Evolutionary conservation across 2,797 vertebrate genomes (phyloP), one percentile per base, ranked within the genome.

Genomic region (Petrocephalus schoutedeni): DNA sequence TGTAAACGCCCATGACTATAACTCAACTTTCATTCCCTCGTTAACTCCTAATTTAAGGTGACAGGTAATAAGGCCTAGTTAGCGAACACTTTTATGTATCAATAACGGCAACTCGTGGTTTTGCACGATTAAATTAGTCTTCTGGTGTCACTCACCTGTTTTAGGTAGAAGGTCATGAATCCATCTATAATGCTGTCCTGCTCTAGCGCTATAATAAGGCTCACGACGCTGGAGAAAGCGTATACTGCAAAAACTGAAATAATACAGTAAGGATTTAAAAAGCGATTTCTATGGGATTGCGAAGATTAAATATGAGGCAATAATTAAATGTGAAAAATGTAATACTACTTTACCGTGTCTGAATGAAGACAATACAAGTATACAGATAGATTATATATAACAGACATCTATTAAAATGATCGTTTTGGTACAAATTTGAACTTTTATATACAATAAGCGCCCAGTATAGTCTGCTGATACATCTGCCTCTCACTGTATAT

Each of bases 141-240:
- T 74, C 67, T 41, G 32, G 67, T 84, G 41, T 3, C 58, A 91
- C 92, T 93, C 96, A 96, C 98, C 97, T 98, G 95, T 95, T 96
- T 97, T 86, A 99, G 92, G 92, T 98, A 99, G 93, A 97, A 96
- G 0, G 96, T 97, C 95, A 98, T 96, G 94, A 98, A 99, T 91
- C 97, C 97, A 84, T 99, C 97, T 32, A 99, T 98, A 92, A 99
- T 94, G 88, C 97, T 97, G 90, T 99, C 98, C 89, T 98, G 98
- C 92, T 99, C 97, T 90, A 99, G 93, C 51, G 97, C 98, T 61
- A 97, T 96, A 92, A 99, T 98, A 90, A 99, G 95, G 91, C 97
- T 98, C 91, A 98, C 95, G 89, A 99, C 97, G 87, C 98, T 97
- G 90, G 97, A 96, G 93, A 98, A 97, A 6, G 97, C 96, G 89